phyloP scores from a whole-genome alignment of 2,113 vertebrate genomes.

The Dolichotis patagonum region DNA sequence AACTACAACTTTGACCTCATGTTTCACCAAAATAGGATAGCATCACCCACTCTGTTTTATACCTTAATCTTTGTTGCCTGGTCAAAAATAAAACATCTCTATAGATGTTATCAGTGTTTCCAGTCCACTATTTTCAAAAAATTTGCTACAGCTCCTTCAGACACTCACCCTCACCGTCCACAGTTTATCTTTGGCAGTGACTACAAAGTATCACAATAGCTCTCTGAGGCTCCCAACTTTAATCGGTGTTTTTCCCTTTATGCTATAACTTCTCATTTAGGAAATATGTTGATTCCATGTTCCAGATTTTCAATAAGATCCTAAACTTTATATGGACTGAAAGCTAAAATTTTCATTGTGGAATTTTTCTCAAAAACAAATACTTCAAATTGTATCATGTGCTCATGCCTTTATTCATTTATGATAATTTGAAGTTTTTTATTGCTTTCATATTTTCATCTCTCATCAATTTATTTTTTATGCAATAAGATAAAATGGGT shows the following conservation, averaged over 20 bases:
- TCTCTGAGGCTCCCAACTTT: not conserved
- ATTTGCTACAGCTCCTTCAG: conserved; percentile 13
- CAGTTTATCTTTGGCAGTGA: not conserved
- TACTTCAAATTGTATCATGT: not conserved
- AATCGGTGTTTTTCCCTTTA: not conserved
- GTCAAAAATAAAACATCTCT: conserved; percentile 61
- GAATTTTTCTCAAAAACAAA: not conserved
- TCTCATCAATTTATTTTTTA: not conserved
- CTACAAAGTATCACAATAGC: conserved; percentile 10
- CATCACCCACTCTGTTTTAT: not conserved
- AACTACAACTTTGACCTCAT: not conserved
- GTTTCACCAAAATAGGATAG: conserved; percentile 28
- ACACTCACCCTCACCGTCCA: not conserved
- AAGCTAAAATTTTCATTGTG: not conserved
- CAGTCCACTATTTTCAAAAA: not conserved
- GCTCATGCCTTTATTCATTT: not conserved
- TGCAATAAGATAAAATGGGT: not conserved
- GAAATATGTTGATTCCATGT: not conserved
- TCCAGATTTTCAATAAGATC: conserved; percentile 11
- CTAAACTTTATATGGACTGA: not conserved
- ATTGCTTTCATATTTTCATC: not conserved
- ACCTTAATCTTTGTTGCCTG: not conserved
- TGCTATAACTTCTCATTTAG: not conserved
- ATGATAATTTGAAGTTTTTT: not conserved
- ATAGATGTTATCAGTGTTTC: conserved; percentile 38